phyloP scores from a whole-genome alignment of 2,113 vertebrate genomes.

The Dicaeum eximium region DNA sequence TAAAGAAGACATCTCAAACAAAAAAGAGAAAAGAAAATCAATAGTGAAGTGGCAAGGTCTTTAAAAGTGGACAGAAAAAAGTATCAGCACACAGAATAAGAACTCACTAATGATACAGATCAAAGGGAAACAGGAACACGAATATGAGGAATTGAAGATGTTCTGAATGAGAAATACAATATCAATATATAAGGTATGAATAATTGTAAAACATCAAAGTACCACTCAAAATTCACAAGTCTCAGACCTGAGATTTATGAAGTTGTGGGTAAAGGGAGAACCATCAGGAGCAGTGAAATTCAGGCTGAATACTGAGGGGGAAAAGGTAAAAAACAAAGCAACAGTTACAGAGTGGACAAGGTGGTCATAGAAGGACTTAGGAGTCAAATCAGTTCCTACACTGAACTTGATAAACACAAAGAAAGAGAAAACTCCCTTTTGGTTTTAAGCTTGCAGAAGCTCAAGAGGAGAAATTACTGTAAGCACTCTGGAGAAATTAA shows the following conservation, averaged over 20 bases:
- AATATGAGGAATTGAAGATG: not conserved
- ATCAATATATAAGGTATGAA: not conserved
- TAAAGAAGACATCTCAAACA: not conserved
- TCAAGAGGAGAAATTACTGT: not conserved
- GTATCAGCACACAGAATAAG: not conserved
- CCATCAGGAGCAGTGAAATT: not conserved
- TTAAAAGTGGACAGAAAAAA: not conserved
- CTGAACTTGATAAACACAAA: not conserved
- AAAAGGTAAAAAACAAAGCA: not conserved
- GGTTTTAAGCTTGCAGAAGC: not conserved
- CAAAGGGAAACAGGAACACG: not conserved
- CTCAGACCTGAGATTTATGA: not conserved
- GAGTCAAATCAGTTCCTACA: not conserved
- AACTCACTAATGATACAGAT: conserved; percentile 3
- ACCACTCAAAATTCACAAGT: not conserved
- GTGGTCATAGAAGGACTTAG: not conserved
- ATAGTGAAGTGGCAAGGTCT: not conserved
- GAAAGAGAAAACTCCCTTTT: not conserved
- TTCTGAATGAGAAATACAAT: conserved; percentile 14
- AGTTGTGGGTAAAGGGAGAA: not conserved
- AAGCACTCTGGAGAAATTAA: not conserved
- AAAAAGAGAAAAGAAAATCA: not conserved
- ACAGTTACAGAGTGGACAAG: not conserved
- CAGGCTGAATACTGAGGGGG: not conserved
- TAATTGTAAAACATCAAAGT: conserved; percentile 26